phyloP scores from a whole-genome alignment of 1,140 invertebrate species.

The Globodera rostochiensis region DNA sequence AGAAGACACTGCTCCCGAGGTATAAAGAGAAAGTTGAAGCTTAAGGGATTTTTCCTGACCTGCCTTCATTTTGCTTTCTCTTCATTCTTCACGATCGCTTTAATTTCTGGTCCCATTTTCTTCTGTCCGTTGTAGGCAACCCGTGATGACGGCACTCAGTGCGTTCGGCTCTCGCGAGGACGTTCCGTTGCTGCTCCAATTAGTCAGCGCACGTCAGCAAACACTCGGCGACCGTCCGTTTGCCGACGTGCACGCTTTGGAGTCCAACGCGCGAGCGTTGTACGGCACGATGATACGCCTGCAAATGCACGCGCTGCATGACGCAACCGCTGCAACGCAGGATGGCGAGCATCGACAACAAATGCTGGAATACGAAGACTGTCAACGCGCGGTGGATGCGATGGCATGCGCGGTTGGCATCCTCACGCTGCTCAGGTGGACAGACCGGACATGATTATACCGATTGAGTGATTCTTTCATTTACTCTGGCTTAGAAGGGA shows the following conservation, averaged over 20 bases:
- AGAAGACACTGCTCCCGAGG: constrained; percentile 44
- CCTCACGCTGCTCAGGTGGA: constrained; percentile 44
- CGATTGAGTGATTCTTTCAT: no score
- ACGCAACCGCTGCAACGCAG: neutral
- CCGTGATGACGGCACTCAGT: constrained; percentile 46
- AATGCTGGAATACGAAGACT: neutral
- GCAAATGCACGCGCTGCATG: constrained; percentile 26
- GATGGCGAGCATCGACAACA: neutral
- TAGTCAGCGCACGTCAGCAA: constrained; percentile 48
- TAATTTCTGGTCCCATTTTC: neutral
- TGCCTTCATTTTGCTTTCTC: neutral
- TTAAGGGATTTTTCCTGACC: neutral
- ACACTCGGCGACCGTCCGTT: constrained; percentile 56
- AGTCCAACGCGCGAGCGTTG: constrained; percentile 35
- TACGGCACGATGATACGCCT: constrained; percentile 46
- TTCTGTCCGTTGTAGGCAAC: constrained; percentile 45
- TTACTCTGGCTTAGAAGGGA: no score
- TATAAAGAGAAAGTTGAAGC: neutral
- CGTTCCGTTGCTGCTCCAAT: constrained; percentile 42
- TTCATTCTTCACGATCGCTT: neutral
- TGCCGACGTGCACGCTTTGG: constrained; percentile 28
- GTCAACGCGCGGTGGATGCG: constrained; percentile 5
- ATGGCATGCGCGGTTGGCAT: constrained; percentile 41
- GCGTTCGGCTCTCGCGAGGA: constrained; percentile 9
- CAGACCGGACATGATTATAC: neutral